Evolutionary conservation across 2,888 invertebrate genomes (phyloP).

Genomic region (Drosophila antonietae): DNA sequence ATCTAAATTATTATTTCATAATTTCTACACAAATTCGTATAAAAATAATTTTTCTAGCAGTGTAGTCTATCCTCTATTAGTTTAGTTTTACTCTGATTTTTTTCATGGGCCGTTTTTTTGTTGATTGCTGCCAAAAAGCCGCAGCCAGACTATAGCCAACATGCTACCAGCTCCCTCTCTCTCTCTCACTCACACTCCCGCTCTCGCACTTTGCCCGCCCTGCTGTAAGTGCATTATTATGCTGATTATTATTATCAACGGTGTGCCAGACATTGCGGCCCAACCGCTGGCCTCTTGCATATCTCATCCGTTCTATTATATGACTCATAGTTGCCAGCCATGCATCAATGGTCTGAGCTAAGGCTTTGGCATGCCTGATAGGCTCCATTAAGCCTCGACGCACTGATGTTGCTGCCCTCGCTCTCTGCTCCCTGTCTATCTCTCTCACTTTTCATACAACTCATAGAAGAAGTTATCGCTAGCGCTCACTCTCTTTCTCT

Average conservation of each 20-base stretch:
- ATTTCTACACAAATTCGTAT: neutral
- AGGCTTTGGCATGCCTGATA: slow-evolving; percentile 70
- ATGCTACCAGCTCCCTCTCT: neutral
- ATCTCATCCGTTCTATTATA: slow-evolving; percentile 41
- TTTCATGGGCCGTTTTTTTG: slow-evolving; percentile 16
- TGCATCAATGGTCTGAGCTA: slow-evolving; percentile 68
- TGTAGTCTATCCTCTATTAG: slow-evolving; percentile 51
- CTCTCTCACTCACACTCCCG: neutral
- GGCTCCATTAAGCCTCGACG: slow-evolving; percentile 46
- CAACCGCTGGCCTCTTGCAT: slow-evolving; percentile 18
- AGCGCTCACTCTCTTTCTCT: neutral
- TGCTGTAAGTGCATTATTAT: slow-evolving; percentile 68
- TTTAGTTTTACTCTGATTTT: slow-evolving; percentile 40
- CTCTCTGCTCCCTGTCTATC: neutral
- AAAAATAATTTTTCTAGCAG: slow-evolving; percentile 7
- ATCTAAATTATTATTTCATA: neutral
- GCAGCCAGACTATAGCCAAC: slow-evolving; percentile 15
- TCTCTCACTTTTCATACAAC: slow-evolving; percentile 2
- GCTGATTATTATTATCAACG: slow-evolving; percentile 73
- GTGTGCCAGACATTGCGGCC: slow-evolving; percentile 31
- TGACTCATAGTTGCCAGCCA: slow-evolving; percentile 61
- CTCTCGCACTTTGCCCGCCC: neutral
- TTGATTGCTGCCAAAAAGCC: slow-evolving; percentile 26
- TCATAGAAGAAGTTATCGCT: slow-evolving; percentile 4
- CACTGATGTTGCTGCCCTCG: neutral